Base-by-base conservation (phyloP, 2,113 vertebrate genomes). In the Corythornis cristatus region DNA sequence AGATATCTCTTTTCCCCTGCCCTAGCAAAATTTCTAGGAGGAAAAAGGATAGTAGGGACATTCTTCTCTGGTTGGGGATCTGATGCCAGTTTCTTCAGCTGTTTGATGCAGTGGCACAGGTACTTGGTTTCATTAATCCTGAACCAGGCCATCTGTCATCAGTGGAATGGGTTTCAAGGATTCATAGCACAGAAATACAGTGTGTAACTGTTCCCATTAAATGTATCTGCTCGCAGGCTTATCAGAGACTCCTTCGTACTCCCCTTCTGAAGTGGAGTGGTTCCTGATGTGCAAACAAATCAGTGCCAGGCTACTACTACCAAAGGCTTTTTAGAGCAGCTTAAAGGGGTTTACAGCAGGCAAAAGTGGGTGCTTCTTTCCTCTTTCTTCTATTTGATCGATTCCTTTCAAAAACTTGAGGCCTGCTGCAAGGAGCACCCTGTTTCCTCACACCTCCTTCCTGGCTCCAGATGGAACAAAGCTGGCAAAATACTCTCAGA, bases 121-220 rank as follows among this genome's bases (percentile, higher is more conserved):
- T 82, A 90, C 3, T 90, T 79, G 58, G 45, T 94, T 78, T 93
- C 62, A 66, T 90, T 90, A 94, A 93, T 86, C 86, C 88, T 33
- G 28, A 85, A 88, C 66, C 50, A 81, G 83, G 35, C 92, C 90
- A 93, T 79, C 83, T 96, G 90, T 89, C 93, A 87, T 25, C 62
- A 79, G 40, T 66, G 46, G 62, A 92, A 92, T 56, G 76, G 84
- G 86, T 94, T 95, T 94, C 64, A 78, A 82, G 77, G 86, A 92
- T 84, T 88, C 90, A 78, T 66, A 85, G 46, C 67, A 40, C 8
- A 40, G 64, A 88, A 89, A 66, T 13, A 26, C 25, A 54, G 7
- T 19, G 13, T 50, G 20, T 57, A 70, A 82, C 71, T 46, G 48
- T 46, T 76, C 40, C 53, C 48, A 58, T 82, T 82, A 60, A 82